These are phyloP conservation scores for Elmis aenea DNA, from an alignment of 2,888 invertebrate genomes.

Conservation along the genomic window DNA sequence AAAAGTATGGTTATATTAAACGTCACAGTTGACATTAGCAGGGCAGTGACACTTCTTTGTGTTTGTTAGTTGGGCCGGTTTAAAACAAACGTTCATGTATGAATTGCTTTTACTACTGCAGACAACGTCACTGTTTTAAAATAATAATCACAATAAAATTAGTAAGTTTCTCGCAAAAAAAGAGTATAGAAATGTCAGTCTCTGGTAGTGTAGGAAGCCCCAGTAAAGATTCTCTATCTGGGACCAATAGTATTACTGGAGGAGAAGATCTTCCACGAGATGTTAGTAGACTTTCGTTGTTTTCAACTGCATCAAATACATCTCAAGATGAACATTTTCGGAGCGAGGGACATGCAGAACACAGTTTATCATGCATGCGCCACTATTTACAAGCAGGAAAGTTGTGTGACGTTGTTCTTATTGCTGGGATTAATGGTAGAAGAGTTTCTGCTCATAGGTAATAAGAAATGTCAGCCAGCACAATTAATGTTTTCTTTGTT, in stretches of 20 bases:
- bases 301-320: slow-evolving; percentile 52
- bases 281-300: slow-evolving; percentile 60
- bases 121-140: too few species aligned
- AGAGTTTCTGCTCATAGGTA: slow-evolving; percentile 48
- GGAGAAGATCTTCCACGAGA: slow-evolving; percentile 60
- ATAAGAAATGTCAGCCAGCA: too few species aligned
- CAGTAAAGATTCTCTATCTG: slow-evolving; percentile 38
- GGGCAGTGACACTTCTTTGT: too few species aligned
- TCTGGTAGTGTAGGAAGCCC: slow-evolving; percentile 37
- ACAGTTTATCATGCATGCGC: slow-evolving; percentile 76
- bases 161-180: too few species aligned
- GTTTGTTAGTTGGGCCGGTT: too few species aligned
- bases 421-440: slow-evolving; percentile 67
- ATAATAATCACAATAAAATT: too few species aligned
- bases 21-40: too few species aligned
- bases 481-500: too few species aligned
- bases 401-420: slow-evolving; percentile 81
- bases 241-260: slow-evolving; percentile 35
- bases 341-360: slow-evolving; percentile 75
- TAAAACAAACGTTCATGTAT: too few species aligned
- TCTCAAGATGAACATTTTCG: slow-evolving; percentile 76
- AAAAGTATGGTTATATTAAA: too few species aligned
- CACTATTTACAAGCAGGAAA: slow-evolving; percentile 75
- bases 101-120: too few species aligned
- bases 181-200: slow-evolving; percentile 23